These are phyloP conservation scores for Ciconia nigra DNA, from an alignment of 2,797 vertebrate species.

Conservation along the genomic window DNA sequence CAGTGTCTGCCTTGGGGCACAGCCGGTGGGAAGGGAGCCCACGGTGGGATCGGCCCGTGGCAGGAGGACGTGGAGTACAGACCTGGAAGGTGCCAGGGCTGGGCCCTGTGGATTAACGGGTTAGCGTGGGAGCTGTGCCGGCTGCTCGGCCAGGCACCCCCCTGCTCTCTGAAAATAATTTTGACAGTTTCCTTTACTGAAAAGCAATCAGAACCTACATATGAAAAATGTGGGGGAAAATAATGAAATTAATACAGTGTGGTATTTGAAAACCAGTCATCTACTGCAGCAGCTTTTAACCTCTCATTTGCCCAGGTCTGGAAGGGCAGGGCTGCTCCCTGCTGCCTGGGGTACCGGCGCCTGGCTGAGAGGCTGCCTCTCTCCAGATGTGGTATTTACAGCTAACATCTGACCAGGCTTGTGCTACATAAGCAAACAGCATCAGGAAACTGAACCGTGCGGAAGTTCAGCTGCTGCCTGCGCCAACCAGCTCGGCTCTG, in stretches of 20 bases:
- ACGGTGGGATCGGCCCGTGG: not conserved
- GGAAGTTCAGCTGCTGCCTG: not conserved
- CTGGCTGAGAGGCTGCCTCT: not conserved
- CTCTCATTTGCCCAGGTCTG: not conserved
- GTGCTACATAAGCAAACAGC: not conserved
- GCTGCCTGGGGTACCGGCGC: rapidly evolving
- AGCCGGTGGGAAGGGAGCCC: rapidly evolving
- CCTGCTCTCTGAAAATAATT: not conserved
- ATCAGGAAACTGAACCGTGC: not conserved
- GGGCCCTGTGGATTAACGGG: not conserved
- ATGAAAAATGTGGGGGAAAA: rapidly evolving
- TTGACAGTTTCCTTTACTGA: not conserved
- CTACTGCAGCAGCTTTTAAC: not conserved
- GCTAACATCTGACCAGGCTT: not conserved
- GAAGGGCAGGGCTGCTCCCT: not conserved
- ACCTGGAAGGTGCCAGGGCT: not conserved
- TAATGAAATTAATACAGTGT: rapidly evolving
- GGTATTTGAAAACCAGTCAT: rapidly evolving
- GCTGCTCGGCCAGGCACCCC: not conserved
- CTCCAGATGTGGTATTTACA: not conserved
- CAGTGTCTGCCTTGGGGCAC: not conserved
- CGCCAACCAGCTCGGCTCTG: not conserved
- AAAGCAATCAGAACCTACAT: not conserved
- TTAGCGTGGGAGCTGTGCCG: not conserved
- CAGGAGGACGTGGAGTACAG: not conserved